phyloP scores from a whole-genome alignment of 1,140 invertebrate species.

The Temnothorax longispinosus region DNA sequence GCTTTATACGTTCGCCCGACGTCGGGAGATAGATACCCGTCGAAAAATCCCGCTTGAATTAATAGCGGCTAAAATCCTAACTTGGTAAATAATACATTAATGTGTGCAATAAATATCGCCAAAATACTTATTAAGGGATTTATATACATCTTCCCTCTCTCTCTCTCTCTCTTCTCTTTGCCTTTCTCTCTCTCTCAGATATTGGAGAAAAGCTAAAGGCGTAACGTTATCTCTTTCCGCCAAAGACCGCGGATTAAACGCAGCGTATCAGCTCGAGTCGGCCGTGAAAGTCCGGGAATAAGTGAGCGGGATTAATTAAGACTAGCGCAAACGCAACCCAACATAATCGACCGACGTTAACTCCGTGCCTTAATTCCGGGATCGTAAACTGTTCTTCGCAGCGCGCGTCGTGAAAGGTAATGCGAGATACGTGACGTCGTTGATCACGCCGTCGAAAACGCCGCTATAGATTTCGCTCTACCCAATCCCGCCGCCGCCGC shows the following conservation, averaged over 20 bases:
- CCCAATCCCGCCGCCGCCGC: background rate
- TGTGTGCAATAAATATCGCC: background rate
- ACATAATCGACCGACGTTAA: constrained; percentile 57
- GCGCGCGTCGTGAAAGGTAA: constrained; percentile 29
- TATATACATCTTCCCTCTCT: background rate
- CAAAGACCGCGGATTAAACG: constrained; percentile 48
- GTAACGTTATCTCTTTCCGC: constrained; percentile 38
- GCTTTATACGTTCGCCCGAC: constrained; percentile 29
- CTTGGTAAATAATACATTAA: background rate
- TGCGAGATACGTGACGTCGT: constrained; percentile 54
- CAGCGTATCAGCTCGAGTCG: constrained; percentile 34
- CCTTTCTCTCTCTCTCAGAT: background rate
- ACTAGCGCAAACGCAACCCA: constrained; percentile 10
- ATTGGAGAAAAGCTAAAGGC: background rate
- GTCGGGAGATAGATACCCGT: constrained; percentile 1
- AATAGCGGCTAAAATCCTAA: background rate
- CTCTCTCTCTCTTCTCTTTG: no score
- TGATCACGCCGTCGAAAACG: constrained; percentile 47
- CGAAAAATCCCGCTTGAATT: constrained; percentile 17
- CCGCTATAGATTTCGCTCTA: background rate
- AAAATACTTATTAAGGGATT: constrained; percentile 2
- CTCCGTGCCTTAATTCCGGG: constrained; percentile 40
- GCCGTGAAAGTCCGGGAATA: constrained; percentile 31
- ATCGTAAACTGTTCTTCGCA: constrained; percentile 46
- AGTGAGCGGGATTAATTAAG: constrained; percentile 47